These are phyloP conservation scores for Cantharis nigra DNA, from an alignment of 2,888 invertebrate genomes.

Conservation along the genomic window DNA sequence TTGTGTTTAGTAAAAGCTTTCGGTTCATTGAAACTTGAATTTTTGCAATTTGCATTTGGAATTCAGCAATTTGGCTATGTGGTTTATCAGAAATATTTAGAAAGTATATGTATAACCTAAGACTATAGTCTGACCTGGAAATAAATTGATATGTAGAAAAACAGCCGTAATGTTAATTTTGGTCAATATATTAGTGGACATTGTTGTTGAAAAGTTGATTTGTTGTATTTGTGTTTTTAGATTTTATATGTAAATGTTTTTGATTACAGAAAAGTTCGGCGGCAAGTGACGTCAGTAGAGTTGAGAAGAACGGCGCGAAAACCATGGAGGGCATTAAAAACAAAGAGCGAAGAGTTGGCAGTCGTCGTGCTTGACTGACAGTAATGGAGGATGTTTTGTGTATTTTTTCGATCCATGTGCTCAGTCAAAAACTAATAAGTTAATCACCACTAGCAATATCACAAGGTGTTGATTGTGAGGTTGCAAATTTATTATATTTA, in stretches of 20 bases:
- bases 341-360: slow-evolving; percentile 61
- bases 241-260: slow-evolving; percentile 7
- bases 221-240: no score
- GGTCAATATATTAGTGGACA: no score
- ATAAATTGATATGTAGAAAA: no score
- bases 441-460: slow-evolving; percentile 46
- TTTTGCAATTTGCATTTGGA: no score
- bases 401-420: slow-evolving; percentile 41
- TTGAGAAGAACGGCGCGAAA: slow-evolving; percentile 83
- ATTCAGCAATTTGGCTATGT: no score
- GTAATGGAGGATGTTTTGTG: slow-evolving; percentile 37
- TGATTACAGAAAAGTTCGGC: slow-evolving; percentile 76
- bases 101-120: no score
- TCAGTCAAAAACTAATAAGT: slow-evolving; percentile 37
- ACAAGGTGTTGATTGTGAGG: slow-evolving; percentile 23
- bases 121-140: no score
- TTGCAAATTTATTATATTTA: slow-evolving; percentile 25
- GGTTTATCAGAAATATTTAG: no score
- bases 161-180: no score
- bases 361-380: slow-evolving; percentile 79
- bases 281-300: slow-evolving; percentile 78
- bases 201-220: no score
- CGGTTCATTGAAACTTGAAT: no score
- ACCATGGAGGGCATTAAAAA: slow-evolving; percentile 73
- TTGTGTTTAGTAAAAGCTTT: no score